Evolutionary conservation across 2,113 vertebrate genomes (phyloP), one percentile per base, ranked within the genome.

Genomic region (Dicaeum eximium): DNA sequence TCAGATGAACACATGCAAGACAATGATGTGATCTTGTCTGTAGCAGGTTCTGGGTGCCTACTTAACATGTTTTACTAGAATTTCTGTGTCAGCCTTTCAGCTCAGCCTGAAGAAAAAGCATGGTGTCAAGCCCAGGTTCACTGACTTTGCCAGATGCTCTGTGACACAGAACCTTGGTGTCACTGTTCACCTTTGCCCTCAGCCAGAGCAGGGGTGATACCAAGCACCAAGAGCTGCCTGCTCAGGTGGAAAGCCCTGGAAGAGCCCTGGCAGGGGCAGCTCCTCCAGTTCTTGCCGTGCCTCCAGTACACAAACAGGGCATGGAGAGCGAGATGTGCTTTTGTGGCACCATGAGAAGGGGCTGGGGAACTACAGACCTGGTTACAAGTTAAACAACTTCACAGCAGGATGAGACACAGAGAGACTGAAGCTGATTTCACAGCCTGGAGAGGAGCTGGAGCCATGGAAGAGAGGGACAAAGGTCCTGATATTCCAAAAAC

Each of bases 291-390:
- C 79, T 79, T 47, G 25, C 40, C 1, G 0, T 23, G 22, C 37
- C 44, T 53, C 22, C 5, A 2, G 42, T 38, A 54, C 31, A 78
- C 50, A 80, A 73, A 57, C 31, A 0, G 17, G 60, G 8, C 25
- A 7, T 4, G 27, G 2, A 6, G 88, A 62, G 30, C 0, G 0
- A 88, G 57, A 44, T 0, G 2, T 33, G 30, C 18, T 67, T 66
- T 62, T 0, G 0, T 33, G 33, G 47, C 65, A 35, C 38, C 0
- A 0, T 8, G 38, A 81, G 65, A 81, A 78, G 33, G 27, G 14
- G 21, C 15, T 27, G 17, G 45, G 69, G 7, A 45, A 56, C 60
- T 66, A 65, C 14, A 3, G 56, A 4, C 1, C 15, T 53, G 14
- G 8, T 74, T 81, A 75, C 25, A 72, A 51, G 3, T 45, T 77